Conservation (phyloP, 2,797 vertebrate species). For the Halcyon chelicuti region DNA sequence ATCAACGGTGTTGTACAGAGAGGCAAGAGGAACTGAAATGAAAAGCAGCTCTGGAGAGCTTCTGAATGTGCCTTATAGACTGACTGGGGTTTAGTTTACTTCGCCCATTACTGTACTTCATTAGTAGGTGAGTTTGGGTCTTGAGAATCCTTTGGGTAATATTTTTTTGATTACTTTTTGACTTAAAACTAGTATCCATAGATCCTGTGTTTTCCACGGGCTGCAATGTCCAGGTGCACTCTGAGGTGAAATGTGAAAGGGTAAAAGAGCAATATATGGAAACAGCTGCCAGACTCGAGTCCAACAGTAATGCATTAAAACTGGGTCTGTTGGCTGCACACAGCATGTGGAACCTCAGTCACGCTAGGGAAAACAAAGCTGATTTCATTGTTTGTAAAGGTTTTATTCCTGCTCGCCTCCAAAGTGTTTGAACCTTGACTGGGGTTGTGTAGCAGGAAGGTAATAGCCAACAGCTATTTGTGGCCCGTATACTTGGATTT, state of each 20-base stretch:
- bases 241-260: background rate
- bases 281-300: background rate
- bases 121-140: background rate
- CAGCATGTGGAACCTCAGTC: rapidly evolving
- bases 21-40: background rate
- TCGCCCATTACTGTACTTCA: background rate
- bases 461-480: background rate
- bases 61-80: background rate
- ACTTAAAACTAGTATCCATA: background rate
- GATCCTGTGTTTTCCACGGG: background rate
- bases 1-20: background rate
- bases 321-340: background rate
- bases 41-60: background rate
- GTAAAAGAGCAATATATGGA: background rate
- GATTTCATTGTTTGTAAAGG: background rate
- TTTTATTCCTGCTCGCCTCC: background rate
- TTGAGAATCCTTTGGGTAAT: background rate
- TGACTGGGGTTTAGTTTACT: background rate
- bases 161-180: background rate
- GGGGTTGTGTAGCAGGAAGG: background rate
- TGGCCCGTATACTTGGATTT: background rate
- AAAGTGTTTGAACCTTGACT: background rate
- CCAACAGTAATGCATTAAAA: background rate
- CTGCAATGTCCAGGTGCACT: background rate
- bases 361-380: background rate